phyloP scores from a whole-genome alignment of 2,797 vertebrate genomes.

The Manis javanica region DNA sequence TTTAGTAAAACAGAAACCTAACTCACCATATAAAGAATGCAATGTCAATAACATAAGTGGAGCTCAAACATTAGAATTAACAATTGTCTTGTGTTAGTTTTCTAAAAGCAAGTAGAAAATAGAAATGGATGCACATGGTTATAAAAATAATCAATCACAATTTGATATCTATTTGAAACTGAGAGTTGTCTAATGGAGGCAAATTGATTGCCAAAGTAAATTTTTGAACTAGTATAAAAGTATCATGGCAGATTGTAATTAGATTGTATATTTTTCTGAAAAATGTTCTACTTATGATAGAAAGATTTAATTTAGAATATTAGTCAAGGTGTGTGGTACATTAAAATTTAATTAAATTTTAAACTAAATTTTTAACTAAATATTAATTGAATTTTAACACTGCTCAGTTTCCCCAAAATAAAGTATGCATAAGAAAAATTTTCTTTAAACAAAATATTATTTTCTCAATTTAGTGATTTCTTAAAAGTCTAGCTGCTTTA shows the following conservation, averaged over 20 bases:
- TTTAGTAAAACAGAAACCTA: background rate
- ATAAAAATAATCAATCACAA: background rate
- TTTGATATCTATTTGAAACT: background rate
- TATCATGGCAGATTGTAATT: background rate
- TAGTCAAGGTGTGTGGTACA: background rate
- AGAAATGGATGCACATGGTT: background rate
- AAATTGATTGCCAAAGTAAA: background rate
- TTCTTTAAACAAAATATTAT: background rate
- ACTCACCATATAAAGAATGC: background rate
- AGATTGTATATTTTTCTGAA: background rate
- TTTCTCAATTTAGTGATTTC: background rate
- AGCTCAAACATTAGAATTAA: background rate
- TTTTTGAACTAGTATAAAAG: background rate
- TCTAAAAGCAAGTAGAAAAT: background rate
- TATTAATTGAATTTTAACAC: too few species aligned
- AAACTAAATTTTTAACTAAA: too few species aligned
- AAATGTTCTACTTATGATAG: background rate
- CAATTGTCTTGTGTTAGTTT: background rate
- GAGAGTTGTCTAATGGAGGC: background rate
- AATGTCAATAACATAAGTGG: background rate
- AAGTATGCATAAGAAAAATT: background rate
- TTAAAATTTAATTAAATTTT: background rate
- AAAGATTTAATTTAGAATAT: background rate
- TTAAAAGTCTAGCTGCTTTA: background rate
- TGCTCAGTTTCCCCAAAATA: background rate